Evolutionary conservation across 1,140 invertebrate genomes (phyloP), one percentile per base, ranked within the genome.

Genomic region (Drosophila watanabei): DNA sequence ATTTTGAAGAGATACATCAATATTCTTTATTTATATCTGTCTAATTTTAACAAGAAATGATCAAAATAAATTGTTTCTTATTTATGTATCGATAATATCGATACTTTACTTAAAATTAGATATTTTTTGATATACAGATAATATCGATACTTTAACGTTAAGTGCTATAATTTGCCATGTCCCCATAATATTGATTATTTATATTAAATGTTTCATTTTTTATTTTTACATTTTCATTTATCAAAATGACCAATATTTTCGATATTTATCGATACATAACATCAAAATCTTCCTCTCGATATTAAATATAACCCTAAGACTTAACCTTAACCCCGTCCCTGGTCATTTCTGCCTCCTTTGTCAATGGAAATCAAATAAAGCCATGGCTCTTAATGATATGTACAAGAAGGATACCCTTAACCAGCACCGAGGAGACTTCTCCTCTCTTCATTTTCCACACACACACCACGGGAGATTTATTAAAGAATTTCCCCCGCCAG

Each of bases 331-430:
- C 24, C 35, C 14, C 30, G 14, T 20, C 65, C 14, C 28, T 39
- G 35, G 13, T 28, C 28, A 37, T 37, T 68, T 33, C n/a, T 41
- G 33, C 4, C 24, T 24, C 48, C 61, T 65, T 70, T 70, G 66
- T 57, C 49, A 32, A 8, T 18, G 49, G 13, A 56, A 71, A 39
- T 56, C 64, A 71, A 57, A 69, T 71, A 71, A 33, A 16, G 39
- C 14, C 32, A 35, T 13, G 62, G 32, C 18, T 68, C 56, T 57
- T 71, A 54, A 68, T 65, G 62, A 52, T 54, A 54, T 37, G 30
- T 62, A 62, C 20, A 20, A 32, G 51, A 3, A 24, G 24, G 24
- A 46, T 35, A 35, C 63, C 57, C 63, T 65, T 46, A 45, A 35
- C 32, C 20, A 37, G 11, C 16, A 24, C 0, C 14, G 39, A 16